phyloP scores from a whole-genome alignment of 2,888 invertebrate species.

The Hemithea aestivaria region DNA sequence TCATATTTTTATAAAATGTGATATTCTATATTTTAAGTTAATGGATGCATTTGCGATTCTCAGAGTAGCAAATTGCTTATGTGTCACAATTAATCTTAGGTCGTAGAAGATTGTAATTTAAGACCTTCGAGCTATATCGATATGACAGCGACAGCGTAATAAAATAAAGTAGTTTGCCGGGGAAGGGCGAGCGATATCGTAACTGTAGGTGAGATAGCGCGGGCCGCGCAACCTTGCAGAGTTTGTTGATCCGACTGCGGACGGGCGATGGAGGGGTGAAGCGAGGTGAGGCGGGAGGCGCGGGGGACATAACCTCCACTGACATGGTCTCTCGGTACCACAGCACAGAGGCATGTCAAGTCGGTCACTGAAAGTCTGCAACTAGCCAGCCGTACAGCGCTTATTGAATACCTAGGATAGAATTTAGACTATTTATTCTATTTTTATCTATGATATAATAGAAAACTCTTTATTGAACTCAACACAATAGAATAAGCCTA shows the following conservation, averaged over 20 bases:
- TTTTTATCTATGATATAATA: no score
- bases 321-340: constrained; percentile 53
- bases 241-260: constrained; percentile 68
- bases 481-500: no score
- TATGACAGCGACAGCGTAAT: constrained; percentile 58
- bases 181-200: constrained; percentile 75
- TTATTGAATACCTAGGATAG: no score
- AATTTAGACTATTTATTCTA: no score
- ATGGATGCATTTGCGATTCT: no score
- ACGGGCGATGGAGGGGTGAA: constrained; percentile 28
- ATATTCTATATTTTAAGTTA: no score
- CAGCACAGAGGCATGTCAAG: no score
- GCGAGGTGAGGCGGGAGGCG: constrained; percentile 26
- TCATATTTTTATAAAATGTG: no score
- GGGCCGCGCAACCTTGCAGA: constrained; percentile 74
- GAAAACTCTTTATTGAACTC: no score
- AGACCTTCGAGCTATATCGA: constrained; percentile 61
- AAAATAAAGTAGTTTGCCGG: constrained; percentile 68
- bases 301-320: constrained; percentile 54
- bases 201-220: constrained; percentile 51
- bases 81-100: neutral
- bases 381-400: no score
- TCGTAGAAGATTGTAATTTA: constrained; percentile 7
- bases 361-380: no score
- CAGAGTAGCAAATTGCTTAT: no score